Base-by-base conservation (phyloP, 2,113 vertebrate species). In the Neomonachus schauinslandi region DNA sequence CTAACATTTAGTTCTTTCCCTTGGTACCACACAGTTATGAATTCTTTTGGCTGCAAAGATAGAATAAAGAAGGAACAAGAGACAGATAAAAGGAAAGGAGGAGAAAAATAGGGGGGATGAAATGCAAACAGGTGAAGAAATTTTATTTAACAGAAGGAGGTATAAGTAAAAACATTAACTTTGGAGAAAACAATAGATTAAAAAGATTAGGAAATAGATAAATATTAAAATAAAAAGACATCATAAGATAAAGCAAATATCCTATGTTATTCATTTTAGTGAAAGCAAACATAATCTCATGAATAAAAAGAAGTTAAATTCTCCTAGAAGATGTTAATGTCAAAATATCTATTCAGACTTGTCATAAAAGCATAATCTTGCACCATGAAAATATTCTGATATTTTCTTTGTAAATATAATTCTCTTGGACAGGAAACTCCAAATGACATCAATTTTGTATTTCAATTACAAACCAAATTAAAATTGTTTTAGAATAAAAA, bases 401-500 rank as follows among this genome's bases (percentile, higher is more conserved):
- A 63, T 74, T 97, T 97, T 94, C 49, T 76, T 72, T 91, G 53
- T 89, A 93, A 95, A 85, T 36, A 51, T 74, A 86, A 65, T 95
- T 95, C 77, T 96, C 49, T 96, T 86, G 82, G 61, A 94, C 96
- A 97, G 97, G 95, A 97, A 98, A 93, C 65, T 97, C 91, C 76
- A 95, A 96, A 97, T 97, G 81, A 97, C 88, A 97, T 97, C 91
- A 87, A 86, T 72, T 89, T 96, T 21, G n/a, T 94, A 67, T 97
- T 98, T 97, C 93, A 95, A 94, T 95, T 97, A 94, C 84, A 97
- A 97, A 94, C 42, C 67, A 72, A 93, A 96, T 98, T 94, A 93
- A 96, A 97, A 97, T 97, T 97, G 97, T 97, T 97, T 97, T 96
- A 93, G 96, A 97, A 87, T 95, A 84, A 98, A 97, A 97, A 91